Evolutionary conservation across 1,140 invertebrate genomes (phyloP).

Genomic region (Drosophila arawakana): DNA sequence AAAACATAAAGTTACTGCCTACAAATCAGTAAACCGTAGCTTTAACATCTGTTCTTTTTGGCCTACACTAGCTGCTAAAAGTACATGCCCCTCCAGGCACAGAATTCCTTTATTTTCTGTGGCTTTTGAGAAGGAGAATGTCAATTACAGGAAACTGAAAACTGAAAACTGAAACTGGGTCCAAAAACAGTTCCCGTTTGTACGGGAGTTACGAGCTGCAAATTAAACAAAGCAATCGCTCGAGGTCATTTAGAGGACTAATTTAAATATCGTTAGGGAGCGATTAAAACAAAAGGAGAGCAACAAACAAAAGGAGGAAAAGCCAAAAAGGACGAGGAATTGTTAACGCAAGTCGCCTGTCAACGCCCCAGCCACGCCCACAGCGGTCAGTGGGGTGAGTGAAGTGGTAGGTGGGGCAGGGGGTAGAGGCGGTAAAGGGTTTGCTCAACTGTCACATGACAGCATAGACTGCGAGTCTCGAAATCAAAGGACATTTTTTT

Average conservation of each 20-base stretch:
- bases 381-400: background rate
- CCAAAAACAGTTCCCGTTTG: background rate
- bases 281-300: slow-evolving; percentile 72
- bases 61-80: no score
- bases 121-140: background rate
- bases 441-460: slow-evolving; percentile 59
- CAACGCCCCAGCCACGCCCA: slow-evolving; percentile 56
- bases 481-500: slow-evolving; percentile 50
- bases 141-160: slow-evolving; percentile 13
- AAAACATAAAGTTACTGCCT: no score
- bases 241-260: slow-evolving; percentile 73
- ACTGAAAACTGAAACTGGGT: no score
- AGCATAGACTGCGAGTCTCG: background rate
- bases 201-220: background rate
- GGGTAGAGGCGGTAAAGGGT: slow-evolving; percentile 10
- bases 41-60: background rate
- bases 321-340: slow-evolving; percentile 3
- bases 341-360: slow-evolving; percentile 44
- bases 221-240: slow-evolving; percentile 53
- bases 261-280: slow-evolving; percentile 78
- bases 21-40: no score
- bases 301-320: slow-evolving; percentile 36
- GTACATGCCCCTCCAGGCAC: background rate
- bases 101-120: background rate
- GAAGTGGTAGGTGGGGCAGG: background rate